Conservation (phyloP, 2,888 invertebrate species). For the Xylocampa areola region DNA sequence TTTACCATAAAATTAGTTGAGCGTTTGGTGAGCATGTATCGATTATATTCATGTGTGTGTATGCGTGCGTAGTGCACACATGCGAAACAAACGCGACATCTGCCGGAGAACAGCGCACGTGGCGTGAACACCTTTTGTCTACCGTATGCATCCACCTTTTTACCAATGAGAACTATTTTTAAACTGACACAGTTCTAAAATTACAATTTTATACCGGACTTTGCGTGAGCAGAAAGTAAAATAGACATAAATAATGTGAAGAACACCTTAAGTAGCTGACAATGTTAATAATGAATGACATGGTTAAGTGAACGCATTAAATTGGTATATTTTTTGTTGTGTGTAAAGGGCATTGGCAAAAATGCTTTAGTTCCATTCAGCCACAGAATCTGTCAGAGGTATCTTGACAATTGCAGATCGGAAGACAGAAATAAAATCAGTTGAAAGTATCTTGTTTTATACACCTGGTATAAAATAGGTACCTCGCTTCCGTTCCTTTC, state of each 20-base stretch:
- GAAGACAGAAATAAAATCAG: no score
- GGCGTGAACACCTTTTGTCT: constrained; percentile 86
- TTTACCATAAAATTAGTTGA: constrained; percentile 52
- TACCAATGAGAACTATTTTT: constrained; percentile 80
- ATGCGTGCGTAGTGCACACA: constrained; percentile 32
- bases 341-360: no score
- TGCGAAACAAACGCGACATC: constrained; percentile 68
- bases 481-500: no score
- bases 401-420: no score
- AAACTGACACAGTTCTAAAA: constrained; percentile 78
- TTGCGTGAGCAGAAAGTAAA: constrained; percentile 31
- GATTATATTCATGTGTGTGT: constrained; percentile 28
- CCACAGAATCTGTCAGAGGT: no score
- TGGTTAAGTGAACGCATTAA: neutral
- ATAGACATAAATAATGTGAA: constrained; percentile 20
- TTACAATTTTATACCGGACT: constrained; percentile 54
- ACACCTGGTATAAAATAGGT: no score
- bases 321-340: no score
- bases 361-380: no score
- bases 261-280: constrained; percentile 9
- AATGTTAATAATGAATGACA: constrained; percentile 7
- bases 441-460: no score
- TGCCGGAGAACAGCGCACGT: constrained; percentile 76
- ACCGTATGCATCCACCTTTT: constrained; percentile 76
- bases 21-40: constrained; percentile 35